phyloP scores from a whole-genome alignment of 2,113 vertebrate genomes.

The Sebastes fasciatus region DNA sequence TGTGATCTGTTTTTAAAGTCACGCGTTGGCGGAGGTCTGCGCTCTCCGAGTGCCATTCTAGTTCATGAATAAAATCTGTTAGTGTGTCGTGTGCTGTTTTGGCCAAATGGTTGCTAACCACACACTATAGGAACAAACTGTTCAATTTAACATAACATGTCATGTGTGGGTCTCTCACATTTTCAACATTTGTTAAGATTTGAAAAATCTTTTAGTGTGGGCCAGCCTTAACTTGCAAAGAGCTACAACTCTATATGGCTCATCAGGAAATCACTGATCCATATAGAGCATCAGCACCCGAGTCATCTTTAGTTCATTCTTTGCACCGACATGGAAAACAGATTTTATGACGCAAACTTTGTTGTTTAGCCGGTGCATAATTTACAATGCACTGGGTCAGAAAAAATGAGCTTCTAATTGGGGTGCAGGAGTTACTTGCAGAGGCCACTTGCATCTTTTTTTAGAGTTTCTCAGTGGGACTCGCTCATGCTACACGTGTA shows the following conservation, averaged over 20 bases:
- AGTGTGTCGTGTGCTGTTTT: too few species aligned
- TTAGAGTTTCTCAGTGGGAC: conserved; percentile 11
- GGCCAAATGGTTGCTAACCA: too few species aligned
- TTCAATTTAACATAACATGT: too few species aligned
- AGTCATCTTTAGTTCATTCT: neutral
- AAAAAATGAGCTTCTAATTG: conserved; percentile 5
- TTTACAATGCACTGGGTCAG: neutral
- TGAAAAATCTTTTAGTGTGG: too few species aligned
- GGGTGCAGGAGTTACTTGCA: neutral
- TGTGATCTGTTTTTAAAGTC: too few species aligned
- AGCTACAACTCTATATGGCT: neutral
- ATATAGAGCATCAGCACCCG: neutral
- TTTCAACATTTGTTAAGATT: too few species aligned
- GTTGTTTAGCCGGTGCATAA: conserved; percentile 1
- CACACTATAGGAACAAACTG: too few species aligned
- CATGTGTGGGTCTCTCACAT: too few species aligned
- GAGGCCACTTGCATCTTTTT: conserved; percentile 9
- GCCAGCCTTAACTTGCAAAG: neutral
- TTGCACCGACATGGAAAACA: neutral
- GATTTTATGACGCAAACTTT: neutral
- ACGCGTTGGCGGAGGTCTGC: too few species aligned
- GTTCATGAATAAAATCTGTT: too few species aligned
- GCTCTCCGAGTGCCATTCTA: too few species aligned
- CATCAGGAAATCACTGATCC: conserved; percentile 8
- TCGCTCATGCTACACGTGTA: neutral